Percentiles rank a stretch among this genome's conserved stretches.
phyloP scores from a whole-genome alignment of 2,113 vertebrate genomes.

The Apteryx mantelli region DNA sequence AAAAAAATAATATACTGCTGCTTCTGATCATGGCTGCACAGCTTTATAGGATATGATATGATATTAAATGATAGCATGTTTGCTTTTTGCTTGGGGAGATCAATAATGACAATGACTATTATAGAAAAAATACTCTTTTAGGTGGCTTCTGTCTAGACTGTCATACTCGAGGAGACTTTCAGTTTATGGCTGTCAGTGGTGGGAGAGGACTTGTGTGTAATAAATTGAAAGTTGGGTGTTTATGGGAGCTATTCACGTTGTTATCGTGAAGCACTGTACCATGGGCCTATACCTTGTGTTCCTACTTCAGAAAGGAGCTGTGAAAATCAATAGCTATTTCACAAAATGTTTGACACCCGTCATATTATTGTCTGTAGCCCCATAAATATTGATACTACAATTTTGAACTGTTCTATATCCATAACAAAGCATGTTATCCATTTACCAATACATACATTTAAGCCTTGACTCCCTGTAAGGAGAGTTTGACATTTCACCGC shows the following conservation, averaged over 20 bases:
- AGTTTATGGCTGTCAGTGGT: background rate
- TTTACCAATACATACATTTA: background rate
- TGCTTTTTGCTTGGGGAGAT: background rate
- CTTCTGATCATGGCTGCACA: background rate
- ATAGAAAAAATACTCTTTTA: background rate
- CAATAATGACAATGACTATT: background rate
- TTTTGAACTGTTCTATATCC: background rate
- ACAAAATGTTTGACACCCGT: background rate
- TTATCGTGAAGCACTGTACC: background rate
- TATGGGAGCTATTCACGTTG: background rate
- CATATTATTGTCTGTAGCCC: background rate
- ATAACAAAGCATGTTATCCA: background rate
- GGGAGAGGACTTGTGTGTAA: background rate
- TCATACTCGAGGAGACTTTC: background rate
- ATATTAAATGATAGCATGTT: background rate
- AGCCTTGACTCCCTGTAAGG: background rate
- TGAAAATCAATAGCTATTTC: background rate
- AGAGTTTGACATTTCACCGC: background rate
- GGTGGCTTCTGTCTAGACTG: background rate
- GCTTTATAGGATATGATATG: background rate
- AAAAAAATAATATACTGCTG: background rate
- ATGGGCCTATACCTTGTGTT: background rate
- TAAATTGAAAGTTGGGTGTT: background rate
- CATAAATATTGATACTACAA: rapidly evolving
- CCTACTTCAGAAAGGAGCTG: background rate